phyloP scores from a whole-genome alignment of 2,113 vertebrate species.

The Tenrec ecaudatus region DNA sequence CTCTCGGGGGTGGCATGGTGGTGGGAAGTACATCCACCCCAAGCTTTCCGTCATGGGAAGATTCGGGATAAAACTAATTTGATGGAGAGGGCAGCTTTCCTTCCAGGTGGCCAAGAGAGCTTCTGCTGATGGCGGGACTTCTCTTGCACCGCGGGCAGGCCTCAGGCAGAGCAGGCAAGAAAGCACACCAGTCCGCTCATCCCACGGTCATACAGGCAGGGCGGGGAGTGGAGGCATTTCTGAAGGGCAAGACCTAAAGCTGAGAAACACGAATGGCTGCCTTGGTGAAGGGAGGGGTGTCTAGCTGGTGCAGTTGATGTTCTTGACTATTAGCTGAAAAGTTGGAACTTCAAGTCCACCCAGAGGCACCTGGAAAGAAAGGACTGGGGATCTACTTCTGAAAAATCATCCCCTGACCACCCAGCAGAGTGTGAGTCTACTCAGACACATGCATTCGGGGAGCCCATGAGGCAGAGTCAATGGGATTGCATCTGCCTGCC shows the following conservation, averaged over 20 bases:
- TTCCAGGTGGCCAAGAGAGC: neutral
- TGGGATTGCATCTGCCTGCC: neutral
- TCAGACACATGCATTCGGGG: neutral
- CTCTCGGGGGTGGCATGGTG: neutral
- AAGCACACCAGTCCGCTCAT: no score
- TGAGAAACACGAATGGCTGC: neutral
- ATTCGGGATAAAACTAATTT: neutral
- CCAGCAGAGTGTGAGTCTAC: neutral
- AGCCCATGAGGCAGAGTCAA: neutral
- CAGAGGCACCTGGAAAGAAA: neutral
- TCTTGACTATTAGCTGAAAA: neutral
- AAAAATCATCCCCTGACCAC: neutral
- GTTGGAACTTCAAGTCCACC: no score
- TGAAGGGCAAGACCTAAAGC: neutral
- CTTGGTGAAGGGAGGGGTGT: neutral
- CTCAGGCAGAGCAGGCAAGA: neutral
- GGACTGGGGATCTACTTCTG: neutral
- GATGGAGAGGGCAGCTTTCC: neutral
- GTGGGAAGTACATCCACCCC: neutral
- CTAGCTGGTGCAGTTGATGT: neutral
- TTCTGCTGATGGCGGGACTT: neutral
- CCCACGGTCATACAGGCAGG: neutral
- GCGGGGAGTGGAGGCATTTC: neutral
- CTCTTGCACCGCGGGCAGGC: neutral
- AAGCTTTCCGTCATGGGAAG: neutral